Base-by-base conservation (phyloP, 2,113 vertebrate species). In the Pipra filicauda region DNA sequence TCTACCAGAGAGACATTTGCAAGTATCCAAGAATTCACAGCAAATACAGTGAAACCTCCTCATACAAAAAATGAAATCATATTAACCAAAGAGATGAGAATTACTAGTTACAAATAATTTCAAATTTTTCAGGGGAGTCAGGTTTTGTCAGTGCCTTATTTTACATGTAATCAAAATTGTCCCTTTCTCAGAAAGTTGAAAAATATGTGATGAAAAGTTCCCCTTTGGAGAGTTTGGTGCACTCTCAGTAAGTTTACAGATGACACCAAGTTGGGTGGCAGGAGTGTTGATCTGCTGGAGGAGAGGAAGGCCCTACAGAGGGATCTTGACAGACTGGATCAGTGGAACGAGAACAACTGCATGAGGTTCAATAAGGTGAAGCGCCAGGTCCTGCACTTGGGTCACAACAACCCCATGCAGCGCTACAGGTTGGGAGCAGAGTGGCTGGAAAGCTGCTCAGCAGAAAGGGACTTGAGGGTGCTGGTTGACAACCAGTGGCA, bases 361-460 rank as follows among this genome's bases (percentile, higher is more conserved):
- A 9, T 33, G 41, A 64, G 31, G 11, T 48, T 21, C n/a, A n/a
- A 4, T 0, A 5, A 5, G 15, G 1, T 1, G 1, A 7, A 30
- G 11, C 43, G 22, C 37, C 1, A 0, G 9, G 5, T 35, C 26
- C 51, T 57, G 51, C 9, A 8, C 26, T 41, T 31, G 2, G 24
- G 14, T 33, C 12, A 33, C 18, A 81, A 23, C 7, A 43, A 19
- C 4, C 37, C 22, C 31, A 37, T 19, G 31, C 37, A 58, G 15
- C 0, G 1, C 58, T 8, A 1, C 41, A 55, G 75, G n/a, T 26
- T 73, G 51, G 35, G 26, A 37, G 4, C 26, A 58, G 51, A 35
- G 26, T 18, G 35, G 3, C 17, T 66, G 86, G 43, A 43, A 43
- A 80, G 58, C 21, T 72, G 26, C 28, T 31, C 0, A 2, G 30